Conservation (phyloP, 1,140 invertebrate species). For the Brachionus rotundiformis region DNA sequence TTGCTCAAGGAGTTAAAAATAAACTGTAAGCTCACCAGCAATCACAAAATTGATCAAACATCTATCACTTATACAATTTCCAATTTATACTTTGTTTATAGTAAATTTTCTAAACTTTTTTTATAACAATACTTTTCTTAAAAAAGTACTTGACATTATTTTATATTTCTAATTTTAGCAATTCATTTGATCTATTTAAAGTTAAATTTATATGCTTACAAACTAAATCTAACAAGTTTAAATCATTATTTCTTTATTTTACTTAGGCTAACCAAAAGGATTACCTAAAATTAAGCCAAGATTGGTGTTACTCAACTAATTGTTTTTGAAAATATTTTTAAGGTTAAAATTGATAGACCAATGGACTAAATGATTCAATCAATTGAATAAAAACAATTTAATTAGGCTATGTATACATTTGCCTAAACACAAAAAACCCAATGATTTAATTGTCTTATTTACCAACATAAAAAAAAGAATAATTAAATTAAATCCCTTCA, state of each 20-base stretch:
- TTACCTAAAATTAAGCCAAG: background rate
- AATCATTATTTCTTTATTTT: background rate
- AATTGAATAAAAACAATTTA: background rate
- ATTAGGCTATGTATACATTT: background rate
- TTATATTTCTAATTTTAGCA: background rate
- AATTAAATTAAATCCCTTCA: background rate
- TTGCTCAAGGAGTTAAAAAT: background rate
- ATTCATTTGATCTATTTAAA: background rate
- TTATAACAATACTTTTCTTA: background rate
- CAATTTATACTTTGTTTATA: background rate
- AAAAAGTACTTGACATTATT: background rate
- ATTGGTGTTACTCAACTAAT: background rate
- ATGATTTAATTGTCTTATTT: slow-evolving; percentile 1
- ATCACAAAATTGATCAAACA: too few species aligned
- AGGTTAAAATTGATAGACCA: background rate
- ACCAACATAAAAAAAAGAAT: background rate
- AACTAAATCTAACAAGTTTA: background rate
- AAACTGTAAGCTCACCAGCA: background rate
- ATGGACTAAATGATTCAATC: background rate
- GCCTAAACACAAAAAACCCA: background rate
- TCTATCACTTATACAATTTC: background rate
- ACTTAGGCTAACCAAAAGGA: background rate
- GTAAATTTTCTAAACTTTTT: background rate
- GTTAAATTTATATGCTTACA: background rate
- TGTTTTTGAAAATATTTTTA: background rate